Evolutionary conservation across 35 echinoderm and acorn worm genomes (phyloP), one percentile per base, ranked within the genome.

Genomic region (Hemicentrotus pulcherrimus): DNA sequence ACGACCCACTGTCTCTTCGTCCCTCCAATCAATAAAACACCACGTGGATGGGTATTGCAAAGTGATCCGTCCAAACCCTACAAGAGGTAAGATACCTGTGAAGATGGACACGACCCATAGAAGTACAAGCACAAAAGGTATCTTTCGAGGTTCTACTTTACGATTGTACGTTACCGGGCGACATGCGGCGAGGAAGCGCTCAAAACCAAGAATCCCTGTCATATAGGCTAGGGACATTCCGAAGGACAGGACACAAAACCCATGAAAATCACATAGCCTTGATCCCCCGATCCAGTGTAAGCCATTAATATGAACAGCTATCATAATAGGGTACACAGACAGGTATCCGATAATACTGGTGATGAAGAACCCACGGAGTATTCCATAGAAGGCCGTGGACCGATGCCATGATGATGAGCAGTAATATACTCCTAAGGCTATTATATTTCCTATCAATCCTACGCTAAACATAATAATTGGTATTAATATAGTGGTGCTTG

Each of bases 21-120:
- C 94, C 16, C 97, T 85, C 98, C 97, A 98, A 86, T 99, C 95
- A 6, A 99, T 95, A 59, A 99, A 99, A 92, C 98, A 99, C 98
- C 98, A 99, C 30, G 98, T 99, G 45, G 94, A 47, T 22, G 98
- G 98, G 33, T 98, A 99, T 32, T 97, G 96, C 45, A 97, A 47
- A 14, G 86, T 85, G 58, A 98, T 97, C 47, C 93, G 78, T 48
- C 98, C 98, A 91, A 99, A 99, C 6, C 98, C 98, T 32, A 97
- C 95, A 19, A 98, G 86, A 9, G 98, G 98, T 61, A 99, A 58
- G 32, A 99, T 95, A 6, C 97, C 95, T 10, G 96, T 97, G 71
- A 99, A 99, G 11, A 93, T 86, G 2, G 97, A 96, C 47, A 99
- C 95, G 14, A 98, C 92, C 98, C 98, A 99, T 46, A 97, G 95